phyloP scores from a whole-genome alignment of 1,140 invertebrate genomes.

The Aphis gossypii region DNA sequence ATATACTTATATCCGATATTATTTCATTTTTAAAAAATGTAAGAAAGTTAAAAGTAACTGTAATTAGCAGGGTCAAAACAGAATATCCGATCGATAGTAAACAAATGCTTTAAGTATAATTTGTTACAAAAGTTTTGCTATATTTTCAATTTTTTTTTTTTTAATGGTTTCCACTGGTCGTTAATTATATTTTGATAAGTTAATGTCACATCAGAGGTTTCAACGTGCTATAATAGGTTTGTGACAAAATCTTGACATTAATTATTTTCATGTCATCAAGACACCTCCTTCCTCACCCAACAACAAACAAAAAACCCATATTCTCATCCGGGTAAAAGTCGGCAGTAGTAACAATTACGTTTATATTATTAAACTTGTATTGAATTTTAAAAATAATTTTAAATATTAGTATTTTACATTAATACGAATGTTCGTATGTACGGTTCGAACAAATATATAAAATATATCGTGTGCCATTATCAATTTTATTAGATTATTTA shows the following conservation, averaged over 20 bases:
- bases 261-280: background rate
- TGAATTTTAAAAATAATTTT: background rate
- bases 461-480: background rate
- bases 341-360: background rate
- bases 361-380: background rate
- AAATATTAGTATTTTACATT: background rate
- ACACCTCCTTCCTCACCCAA: background rate
- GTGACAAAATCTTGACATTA: background rate
- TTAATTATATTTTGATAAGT: constrained; percentile 4
- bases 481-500: background rate
- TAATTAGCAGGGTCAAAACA: background rate
- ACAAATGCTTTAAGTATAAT: background rate
- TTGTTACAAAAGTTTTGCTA: background rate
- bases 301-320: background rate
- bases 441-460: background rate
- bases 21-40: background rate
- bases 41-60: background rate
- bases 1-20: background rate
- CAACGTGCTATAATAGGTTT: constrained; percentile 1
- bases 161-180: background rate
- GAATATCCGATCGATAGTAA: background rate
- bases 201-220: background rate
- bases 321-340: background rate
- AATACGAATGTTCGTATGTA: background rate
- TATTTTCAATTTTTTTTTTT: background rate